phyloP scores from a whole-genome alignment of 2,113 vertebrate genomes.

The Anoura caudifer region DNA sequence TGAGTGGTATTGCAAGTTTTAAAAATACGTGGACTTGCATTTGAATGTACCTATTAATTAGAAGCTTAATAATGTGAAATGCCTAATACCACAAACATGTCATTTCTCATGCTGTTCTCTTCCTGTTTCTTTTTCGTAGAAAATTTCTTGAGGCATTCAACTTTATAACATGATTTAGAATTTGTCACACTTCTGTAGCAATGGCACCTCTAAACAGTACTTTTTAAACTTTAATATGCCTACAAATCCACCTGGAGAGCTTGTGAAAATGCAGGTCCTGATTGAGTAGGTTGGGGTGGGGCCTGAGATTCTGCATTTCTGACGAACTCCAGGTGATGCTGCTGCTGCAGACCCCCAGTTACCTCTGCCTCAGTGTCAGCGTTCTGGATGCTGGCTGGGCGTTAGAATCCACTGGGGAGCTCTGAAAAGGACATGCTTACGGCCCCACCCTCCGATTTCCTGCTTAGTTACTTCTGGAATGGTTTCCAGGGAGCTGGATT shows the following conservation, averaged over 20 bases:
- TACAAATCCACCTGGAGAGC: background rate
- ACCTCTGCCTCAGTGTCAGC: background rate
- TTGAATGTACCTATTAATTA: slow-evolving; percentile 20
- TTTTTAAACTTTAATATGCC: background rate
- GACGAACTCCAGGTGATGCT: background rate
- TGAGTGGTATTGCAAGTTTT: background rate
- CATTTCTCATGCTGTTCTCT: background rate
- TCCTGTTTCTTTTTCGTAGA: background rate
- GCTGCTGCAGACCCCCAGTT: background rate
- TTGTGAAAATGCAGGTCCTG: background rate
- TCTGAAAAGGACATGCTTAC: background rate
- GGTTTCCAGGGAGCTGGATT: background rate
- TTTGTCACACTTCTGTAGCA: background rate
- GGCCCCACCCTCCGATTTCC: background rate
- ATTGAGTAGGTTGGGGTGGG: background rate
- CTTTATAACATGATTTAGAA: background rate
- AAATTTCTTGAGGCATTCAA: background rate
- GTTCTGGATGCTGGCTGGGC: background rate
- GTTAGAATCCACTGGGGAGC: background rate
- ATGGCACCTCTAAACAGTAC: background rate
- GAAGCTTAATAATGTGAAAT: slow-evolving; percentile 9
- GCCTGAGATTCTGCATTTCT: background rate
- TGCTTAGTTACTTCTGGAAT: background rate
- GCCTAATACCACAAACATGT: background rate
- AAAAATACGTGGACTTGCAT: background rate